These are phyloP conservation scores for Ichneumoninae sp. DNA, from an alignment of 2,888 invertebrate genomes.

Conservation along the genomic window DNA sequence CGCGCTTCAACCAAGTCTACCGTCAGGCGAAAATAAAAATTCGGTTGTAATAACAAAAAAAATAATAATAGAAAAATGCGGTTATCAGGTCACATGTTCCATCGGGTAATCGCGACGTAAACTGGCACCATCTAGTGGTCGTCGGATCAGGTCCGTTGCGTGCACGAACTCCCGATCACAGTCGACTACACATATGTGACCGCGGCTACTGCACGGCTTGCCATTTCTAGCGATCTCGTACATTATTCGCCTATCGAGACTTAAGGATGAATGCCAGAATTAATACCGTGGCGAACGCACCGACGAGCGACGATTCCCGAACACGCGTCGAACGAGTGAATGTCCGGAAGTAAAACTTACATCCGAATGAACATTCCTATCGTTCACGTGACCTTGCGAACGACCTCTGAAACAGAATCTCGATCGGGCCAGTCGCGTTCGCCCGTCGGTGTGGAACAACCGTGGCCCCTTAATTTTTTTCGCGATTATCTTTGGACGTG, in stretches of 20 bases:
- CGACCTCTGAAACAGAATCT: constrained; percentile 79
- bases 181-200: not conserved
- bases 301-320: not conserved
- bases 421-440: constrained; percentile 55
- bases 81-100: constrained; percentile 22
- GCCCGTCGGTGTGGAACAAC: constrained; percentile 28
- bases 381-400: constrained; percentile 82
- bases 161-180: not conserved
- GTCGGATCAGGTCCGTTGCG: not conserved
- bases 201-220: not conserved
- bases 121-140: constrained; percentile 28
- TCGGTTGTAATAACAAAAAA: not conserved
- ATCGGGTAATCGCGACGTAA: constrained; percentile 4
- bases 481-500: constrained; percentile 15
- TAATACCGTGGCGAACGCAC: not conserved
- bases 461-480: constrained; percentile 48
- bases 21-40: not conserved
- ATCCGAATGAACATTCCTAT: constrained; percentile 24
- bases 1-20: not conserved
- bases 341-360: constrained; percentile 13
- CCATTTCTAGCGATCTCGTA: not conserved
- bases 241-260: constrained; percentile 5
- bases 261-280: not conserved
- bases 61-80: not conserved
- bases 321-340: not conserved